A percentile compares a stretch with the other conserved stretches of the same genome.
Conservation (phyloP, 53 echinoderm and acorn worm genomes). For the Antedon mediterranea region DNA sequence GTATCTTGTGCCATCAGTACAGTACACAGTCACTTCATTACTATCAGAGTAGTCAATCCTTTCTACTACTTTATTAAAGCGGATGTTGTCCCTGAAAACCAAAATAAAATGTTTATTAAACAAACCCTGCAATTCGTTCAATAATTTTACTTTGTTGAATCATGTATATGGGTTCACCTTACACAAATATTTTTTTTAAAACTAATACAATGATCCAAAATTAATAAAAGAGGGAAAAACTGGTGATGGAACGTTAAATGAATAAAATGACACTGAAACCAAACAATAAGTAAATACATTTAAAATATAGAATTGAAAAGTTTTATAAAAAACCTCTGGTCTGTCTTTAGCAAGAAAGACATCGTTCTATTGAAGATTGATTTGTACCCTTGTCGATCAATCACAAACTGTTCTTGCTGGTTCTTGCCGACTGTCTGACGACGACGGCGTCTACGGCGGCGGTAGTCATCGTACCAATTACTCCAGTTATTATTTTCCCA, state of each 20-base stretch:
- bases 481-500: too few relatives aligned
- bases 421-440: background rate
- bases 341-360: background rate
- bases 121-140: too few relatives aligned
- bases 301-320: background rate
- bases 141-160: too few relatives aligned
- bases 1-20: conserved; percentile 25
- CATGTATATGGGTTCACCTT: too few relatives aligned
- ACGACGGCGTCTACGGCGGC: too few relatives aligned
- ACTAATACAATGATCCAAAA: too few relatives aligned
- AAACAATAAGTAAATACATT: too few relatives aligned
- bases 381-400: background rate
- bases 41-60: conserved; percentile 25
- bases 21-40: conserved; percentile 14
- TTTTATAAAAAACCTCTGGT: background rate
- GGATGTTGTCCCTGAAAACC: background rate
- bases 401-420: background rate
- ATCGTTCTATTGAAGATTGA: background rate
- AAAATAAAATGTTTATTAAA: too few relatives aligned
- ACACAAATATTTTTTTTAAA: too few relatives aligned
- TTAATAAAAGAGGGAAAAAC: too few relatives aligned
- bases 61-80: conserved; percentile 11
- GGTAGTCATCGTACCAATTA: background rate
- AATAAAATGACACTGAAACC: too few relatives aligned
- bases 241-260: too few relatives aligned